A percentile compares a stretch with the other conserved stretches of the same genome.
Conservation (phyloP, 2,888 invertebrate species). For the Lepeophtheirus nordmannii region DNA sequence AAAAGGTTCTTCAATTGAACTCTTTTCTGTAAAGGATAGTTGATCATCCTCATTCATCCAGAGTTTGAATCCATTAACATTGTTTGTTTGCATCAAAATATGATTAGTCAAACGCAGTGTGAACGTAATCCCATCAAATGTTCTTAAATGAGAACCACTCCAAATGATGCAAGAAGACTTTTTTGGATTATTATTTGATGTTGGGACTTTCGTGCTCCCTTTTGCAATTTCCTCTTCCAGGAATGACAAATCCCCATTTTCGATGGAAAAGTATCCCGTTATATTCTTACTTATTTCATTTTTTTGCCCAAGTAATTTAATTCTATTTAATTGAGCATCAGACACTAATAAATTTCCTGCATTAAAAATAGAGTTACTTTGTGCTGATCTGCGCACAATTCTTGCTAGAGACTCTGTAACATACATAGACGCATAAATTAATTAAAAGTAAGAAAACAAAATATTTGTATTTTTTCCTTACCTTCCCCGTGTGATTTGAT, state of each 20-base stretch:
- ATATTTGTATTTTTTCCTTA: neutral
- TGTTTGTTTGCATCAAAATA: neutral
- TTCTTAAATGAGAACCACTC: conserved; percentile 64
- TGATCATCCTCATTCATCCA: conserved; percentile 2
- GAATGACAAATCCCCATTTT: neutral
- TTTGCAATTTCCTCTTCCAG: neutral
- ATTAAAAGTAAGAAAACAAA: neutral
- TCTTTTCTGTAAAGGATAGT: neutral
- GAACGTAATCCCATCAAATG: conserved; percentile 54
- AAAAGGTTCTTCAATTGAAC: conserved; percentile 3
- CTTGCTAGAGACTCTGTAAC: neutral
- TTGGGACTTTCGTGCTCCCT: neutral
- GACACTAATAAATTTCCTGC: no score
- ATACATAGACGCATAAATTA: neutral
- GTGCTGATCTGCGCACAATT: neutral
- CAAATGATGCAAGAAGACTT: conserved; percentile 52
- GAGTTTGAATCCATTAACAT: conserved; percentile 3
- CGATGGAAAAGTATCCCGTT: neutral
- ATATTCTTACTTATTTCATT: neutral
- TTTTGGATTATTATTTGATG: neutral
- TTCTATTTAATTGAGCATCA: neutral
- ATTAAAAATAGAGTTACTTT: neutral
- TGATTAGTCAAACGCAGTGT: neutral
- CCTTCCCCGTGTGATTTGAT: neutral
- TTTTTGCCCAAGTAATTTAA: neutral